Evolutionary conservation across 2,888 invertebrate genomes (phyloP).

Genomic region (Theretra japonica): DNA sequence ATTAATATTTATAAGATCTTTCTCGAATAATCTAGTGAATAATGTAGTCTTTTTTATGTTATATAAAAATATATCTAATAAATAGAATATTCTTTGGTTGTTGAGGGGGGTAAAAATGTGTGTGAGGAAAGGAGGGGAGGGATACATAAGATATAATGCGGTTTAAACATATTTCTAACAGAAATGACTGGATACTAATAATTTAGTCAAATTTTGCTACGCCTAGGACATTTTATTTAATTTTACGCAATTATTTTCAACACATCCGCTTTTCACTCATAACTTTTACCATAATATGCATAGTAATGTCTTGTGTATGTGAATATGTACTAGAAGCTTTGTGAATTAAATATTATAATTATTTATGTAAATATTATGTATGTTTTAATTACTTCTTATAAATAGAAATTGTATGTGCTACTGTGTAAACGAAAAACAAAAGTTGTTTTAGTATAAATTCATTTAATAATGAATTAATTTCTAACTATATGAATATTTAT

Average conservation of each 20-base stretch:
- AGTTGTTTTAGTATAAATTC: background rate
- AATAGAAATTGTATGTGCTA: background rate
- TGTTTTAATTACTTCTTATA: background rate
- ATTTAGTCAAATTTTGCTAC: background rate
- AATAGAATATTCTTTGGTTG: too few relatives aligned
- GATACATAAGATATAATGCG: too few relatives aligned
- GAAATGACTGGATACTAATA: background rate
- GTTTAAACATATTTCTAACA: background rate
- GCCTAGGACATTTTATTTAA: background rate
- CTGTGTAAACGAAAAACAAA: background rate
- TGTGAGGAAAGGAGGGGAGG: too few relatives aligned
- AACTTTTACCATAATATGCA: background rate
- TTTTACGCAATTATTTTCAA: background rate
- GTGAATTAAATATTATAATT: background rate
- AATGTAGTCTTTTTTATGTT: background rate
- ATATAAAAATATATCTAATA: too few relatives aligned
- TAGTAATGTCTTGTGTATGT: constrained; percentile 1
- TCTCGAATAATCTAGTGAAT: background rate
- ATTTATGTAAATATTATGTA: background rate
- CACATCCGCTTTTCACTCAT: constrained; percentile 7
- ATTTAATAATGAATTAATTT: too few relatives aligned
- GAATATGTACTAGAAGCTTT: background rate
- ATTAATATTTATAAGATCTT: background rate
- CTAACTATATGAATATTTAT: too few relatives aligned
- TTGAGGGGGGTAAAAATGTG: too few relatives aligned